Percentiles rank a stretch among this genome's conserved stretches.
These are phyloP conservation scores for Cebus imitator DNA, from an alignment of 2,113 vertebrate species.

Conservation along the genomic window DNA sequence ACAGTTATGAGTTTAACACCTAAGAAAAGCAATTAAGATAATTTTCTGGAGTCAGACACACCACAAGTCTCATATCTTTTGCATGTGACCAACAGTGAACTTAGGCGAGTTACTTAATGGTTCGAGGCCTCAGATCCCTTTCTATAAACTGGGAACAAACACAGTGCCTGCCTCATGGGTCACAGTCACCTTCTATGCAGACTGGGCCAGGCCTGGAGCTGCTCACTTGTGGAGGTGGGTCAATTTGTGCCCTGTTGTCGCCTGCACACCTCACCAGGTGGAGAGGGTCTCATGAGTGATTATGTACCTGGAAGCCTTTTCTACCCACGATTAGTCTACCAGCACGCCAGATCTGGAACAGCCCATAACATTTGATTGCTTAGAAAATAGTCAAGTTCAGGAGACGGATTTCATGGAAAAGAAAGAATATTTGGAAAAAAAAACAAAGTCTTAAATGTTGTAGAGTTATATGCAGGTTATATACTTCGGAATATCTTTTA, in stretches of 20 bases:
- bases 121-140: background rate
- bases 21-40: background rate
- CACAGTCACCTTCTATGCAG: background rate
- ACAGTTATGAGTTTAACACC: background rate
- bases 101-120: too few species aligned
- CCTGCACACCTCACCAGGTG: background rate
- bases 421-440: background rate
- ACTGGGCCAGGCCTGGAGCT: background rate
- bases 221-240: background rate
- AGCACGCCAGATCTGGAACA: background rate
- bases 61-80: background rate
- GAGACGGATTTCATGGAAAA: background rate
- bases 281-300: background rate
- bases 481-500: background rate
- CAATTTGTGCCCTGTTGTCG: background rate
- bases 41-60: background rate
- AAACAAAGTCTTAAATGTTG: background rate
- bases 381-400: background rate
- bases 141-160: background rate
- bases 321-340: too few species aligned
- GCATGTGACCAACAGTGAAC: background rate
- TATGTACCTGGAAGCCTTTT: background rate
- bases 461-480: background rate
- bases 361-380: background rate
- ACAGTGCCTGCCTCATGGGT: fast-evolving